phyloP scores from a whole-genome alignment of 53 echinoderm and acorn worm species.

The Temnopleurus reevesii region DNA sequence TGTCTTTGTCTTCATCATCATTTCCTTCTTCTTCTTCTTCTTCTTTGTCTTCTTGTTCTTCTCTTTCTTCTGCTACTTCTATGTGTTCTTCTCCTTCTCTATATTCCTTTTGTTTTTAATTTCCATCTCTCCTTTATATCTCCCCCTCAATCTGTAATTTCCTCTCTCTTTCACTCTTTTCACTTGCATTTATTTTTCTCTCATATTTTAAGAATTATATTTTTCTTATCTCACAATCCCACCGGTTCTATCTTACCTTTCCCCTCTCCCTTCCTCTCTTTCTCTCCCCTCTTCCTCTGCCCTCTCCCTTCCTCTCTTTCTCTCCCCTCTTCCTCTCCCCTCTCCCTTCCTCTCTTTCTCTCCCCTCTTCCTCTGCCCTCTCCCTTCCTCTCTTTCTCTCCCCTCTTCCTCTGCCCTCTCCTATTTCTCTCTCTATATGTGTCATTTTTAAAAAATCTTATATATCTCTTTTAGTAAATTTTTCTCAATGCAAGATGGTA shows the following conservation, averaged over 20 bases:
- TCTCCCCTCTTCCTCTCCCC: background rate
- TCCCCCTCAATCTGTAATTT: no score
- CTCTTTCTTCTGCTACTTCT: background rate
- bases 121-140: background rate
- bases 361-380: background rate
- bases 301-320: background rate
- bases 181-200: background rate
- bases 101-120: background rate
- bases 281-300: background rate
- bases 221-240: background rate
- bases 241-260: background rate
- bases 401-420: background rate
- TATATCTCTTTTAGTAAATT: no score
- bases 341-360: background rate
- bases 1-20: no score
- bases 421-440: background rate
- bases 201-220: background rate
- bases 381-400: background rate
- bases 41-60: background rate
- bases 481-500: no score
- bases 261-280: background rate
- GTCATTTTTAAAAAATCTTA: no score
- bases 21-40: background rate
- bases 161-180: background rate
- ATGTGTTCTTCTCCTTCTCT: background rate